These are phyloP conservation scores for Mesopsocus fuscifrons DNA, from an alignment of 2,888 invertebrate species.

Conservation along the genomic window DNA sequence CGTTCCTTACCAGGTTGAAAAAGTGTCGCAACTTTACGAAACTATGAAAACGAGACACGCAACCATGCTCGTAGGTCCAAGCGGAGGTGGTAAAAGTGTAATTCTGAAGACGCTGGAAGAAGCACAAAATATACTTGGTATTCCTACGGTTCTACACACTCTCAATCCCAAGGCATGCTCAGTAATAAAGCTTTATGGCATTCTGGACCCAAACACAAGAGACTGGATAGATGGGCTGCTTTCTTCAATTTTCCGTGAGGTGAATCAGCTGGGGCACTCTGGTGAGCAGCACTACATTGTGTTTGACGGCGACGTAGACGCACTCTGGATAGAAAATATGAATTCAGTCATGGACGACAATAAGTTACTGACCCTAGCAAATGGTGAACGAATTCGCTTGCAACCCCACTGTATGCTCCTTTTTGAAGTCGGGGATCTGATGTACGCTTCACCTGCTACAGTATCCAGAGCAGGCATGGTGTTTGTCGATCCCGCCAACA, in stretches of 20 bases:
- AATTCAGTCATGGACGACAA: slow-evolving; percentile 96
- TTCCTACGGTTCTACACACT: slow-evolving; percentile 57
- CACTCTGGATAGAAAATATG: slow-evolving; percentile 93
- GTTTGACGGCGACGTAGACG: slow-evolving; percentile 88
- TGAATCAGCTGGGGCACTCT: slow-evolving; percentile 49
- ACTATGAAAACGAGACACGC: slow-evolving; percentile 91
- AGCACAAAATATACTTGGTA: slow-evolving; percentile 54
- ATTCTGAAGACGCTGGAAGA: slow-evolving; percentile 56
- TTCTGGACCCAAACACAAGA: slow-evolving; percentile 63
- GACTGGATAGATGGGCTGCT: slow-evolving; percentile 89
- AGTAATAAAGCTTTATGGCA: slow-evolving; percentile 76
- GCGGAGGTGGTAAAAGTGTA: slow-evolving; percentile 81
- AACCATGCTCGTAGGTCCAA: slow-evolving; percentile 81
- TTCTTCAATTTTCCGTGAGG: slow-evolving; percentile 78
- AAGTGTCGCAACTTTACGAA: slow-evolving; percentile 80
- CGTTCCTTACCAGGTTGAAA: slow-evolving; percentile 57
- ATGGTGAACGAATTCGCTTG: slow-evolving; percentile 71
- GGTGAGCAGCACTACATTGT: slow-evolving; percentile 62
- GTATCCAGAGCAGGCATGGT: slow-evolving; percentile 90
- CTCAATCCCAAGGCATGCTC: slow-evolving; percentile 86
- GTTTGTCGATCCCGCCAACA: slow-evolving; percentile 79
- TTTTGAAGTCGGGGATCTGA: slow-evolving; percentile 79
- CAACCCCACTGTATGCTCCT: slow-evolving; percentile 63
- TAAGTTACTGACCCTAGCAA: slow-evolving; percentile 70
- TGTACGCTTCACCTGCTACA: slow-evolving; percentile 82